phyloP scores from a whole-genome alignment of 2,888 invertebrate species.

The Leptogaster cylindrica region DNA sequence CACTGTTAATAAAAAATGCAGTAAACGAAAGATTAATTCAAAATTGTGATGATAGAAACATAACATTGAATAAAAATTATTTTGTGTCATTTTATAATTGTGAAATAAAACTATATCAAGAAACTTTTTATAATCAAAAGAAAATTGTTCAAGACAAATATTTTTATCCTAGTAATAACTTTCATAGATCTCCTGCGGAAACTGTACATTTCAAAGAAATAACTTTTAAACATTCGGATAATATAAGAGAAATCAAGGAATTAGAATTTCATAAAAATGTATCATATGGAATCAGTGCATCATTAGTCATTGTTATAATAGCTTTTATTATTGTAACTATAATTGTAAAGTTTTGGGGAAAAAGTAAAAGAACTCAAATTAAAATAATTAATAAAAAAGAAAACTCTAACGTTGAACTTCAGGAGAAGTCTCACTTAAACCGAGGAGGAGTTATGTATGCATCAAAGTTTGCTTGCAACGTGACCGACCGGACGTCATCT shows the following conservation, averaged over 20 bases:
- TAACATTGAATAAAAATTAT: slow-evolving; percentile 40
- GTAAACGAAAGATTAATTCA: slow-evolving; percentile 27
- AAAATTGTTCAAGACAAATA: not conserved
- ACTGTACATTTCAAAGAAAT: not conserved
- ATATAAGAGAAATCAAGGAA: slow-evolving; percentile 2
- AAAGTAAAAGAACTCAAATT: not conserved
- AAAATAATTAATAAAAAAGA: not conserved
- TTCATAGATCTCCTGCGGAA: not conserved
- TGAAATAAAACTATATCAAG: slow-evolving; percentile 39
- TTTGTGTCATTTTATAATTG: slow-evolving; percentile 41
- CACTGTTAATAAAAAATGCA: slow-evolving; percentile 35
- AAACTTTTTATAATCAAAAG: slow-evolving; percentile 20
- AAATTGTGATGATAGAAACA: slow-evolving; percentile 39
- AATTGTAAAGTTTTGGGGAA: too few relatives aligned
- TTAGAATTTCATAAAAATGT: slow-evolving; percentile 30
- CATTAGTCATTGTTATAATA: not conserved
- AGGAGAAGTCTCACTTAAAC: slow-evolving; percentile 33
- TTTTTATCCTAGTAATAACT: not conserved
- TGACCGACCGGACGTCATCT: not conserved
- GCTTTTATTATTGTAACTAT: not conserved
- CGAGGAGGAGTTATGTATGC: slow-evolving; percentile 20
- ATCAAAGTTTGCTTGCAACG: too few relatives aligned
- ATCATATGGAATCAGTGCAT: not conserved
- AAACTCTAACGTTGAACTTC: not conserved
- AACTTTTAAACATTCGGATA: not conserved